Evolutionary conservation across 2,113 vertebrate species (phyloP).

Genomic region (Scatophagus argus): DNA sequence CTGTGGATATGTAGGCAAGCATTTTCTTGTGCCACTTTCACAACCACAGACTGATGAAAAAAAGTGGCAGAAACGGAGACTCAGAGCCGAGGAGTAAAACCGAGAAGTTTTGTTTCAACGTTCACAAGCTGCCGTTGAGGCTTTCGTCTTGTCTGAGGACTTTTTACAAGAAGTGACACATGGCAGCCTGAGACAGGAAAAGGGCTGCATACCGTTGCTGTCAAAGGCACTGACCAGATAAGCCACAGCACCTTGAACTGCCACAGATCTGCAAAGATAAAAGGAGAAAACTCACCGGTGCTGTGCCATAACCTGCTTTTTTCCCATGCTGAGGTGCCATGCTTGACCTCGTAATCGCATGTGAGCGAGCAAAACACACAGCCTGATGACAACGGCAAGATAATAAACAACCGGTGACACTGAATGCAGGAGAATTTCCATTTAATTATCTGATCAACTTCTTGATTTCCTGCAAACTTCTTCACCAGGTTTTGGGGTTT

Average conservation of each 20-base stretch:
- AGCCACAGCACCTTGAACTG: slow-evolving; percentile 70
- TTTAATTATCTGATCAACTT: slow-evolving; percentile 13
- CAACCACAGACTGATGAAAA: slow-evolving; percentile 35
- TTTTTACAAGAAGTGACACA: slow-evolving; percentile 82
- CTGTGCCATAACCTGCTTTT: slow-evolving; percentile 60
- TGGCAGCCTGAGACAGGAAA: slow-evolving; percentile 77
- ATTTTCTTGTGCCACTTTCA: slow-evolving; percentile 50
- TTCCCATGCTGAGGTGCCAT: slow-evolving; percentile 36
- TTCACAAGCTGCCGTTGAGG: slow-evolving; percentile 38
- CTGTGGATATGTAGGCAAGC: not conserved
- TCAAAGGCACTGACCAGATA: slow-evolving; percentile 78
- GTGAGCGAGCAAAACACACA: not conserved
- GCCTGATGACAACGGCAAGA: slow-evolving; percentile 26
- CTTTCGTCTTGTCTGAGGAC: slow-evolving; percentile 66
- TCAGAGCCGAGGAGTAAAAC: slow-evolving; percentile 59
- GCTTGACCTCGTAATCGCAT: slow-evolving; percentile 55
- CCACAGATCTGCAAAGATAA: slow-evolving; percentile 59
- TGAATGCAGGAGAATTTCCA: not conserved
- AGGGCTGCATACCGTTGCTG: slow-evolving; percentile 51
- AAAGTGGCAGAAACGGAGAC: not conserved
- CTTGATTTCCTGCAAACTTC: not conserved
- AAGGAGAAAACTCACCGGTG: slow-evolving; percentile 35
- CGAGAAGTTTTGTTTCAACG: slow-evolving; percentile 61
- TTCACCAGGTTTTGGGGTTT: not conserved
- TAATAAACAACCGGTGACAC: slow-evolving; percentile 31